These are phyloP conservation scores for Cataglyphis livida DNA, from an alignment of 2,888 invertebrate genomes.

Conservation along the genomic window DNA sequence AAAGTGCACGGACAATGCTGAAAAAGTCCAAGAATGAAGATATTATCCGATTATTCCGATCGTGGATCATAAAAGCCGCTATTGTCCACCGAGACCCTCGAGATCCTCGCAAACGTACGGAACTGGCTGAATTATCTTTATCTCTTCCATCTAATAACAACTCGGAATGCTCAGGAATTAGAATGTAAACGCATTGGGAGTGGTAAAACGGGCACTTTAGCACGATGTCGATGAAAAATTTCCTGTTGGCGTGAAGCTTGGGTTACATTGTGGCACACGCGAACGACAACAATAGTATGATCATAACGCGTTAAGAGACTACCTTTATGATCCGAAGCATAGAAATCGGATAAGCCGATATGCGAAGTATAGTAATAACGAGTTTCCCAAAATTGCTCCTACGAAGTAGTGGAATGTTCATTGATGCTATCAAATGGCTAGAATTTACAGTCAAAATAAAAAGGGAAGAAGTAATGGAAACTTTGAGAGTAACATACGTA, in stretches of 20 bases:
- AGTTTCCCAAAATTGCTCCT: conserved; percentile 65
- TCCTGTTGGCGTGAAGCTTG: background rate
- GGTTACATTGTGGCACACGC: conserved; percentile 37
- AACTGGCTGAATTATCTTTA: conserved; percentile 45
- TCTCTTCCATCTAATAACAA: conserved; percentile 45
- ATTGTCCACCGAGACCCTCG: conserved; percentile 26
- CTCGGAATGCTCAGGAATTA: conserved; percentile 17
- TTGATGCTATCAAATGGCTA: background rate
- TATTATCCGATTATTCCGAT: conserved; percentile 44
- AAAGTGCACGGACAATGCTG: conserved; percentile 20
- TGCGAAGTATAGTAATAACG: conserved; percentile 58
- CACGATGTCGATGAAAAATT: conserved; percentile 46
- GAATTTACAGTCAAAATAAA: background rate
- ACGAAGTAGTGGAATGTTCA: conserved; percentile 48
- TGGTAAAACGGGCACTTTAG: conserved; percentile 32
- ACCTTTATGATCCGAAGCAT: conserved; percentile 67
- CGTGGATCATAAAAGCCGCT: conserved; percentile 40
- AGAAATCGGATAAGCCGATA: conserved; percentile 66
- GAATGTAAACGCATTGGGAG: conserved; percentile 30
- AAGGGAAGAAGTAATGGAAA: background rate
- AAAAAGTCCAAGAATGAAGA: conserved; percentile 12
- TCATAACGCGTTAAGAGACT: conserved; percentile 52
- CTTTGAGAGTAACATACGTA: background rate
- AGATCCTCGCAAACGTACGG: background rate
- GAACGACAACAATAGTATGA: conserved; percentile 50